These are phyloP conservation scores for Drosophila saltans DNA, from an alignment of 1,140 invertebrate genomes.

Conservation along the genomic window DNA sequence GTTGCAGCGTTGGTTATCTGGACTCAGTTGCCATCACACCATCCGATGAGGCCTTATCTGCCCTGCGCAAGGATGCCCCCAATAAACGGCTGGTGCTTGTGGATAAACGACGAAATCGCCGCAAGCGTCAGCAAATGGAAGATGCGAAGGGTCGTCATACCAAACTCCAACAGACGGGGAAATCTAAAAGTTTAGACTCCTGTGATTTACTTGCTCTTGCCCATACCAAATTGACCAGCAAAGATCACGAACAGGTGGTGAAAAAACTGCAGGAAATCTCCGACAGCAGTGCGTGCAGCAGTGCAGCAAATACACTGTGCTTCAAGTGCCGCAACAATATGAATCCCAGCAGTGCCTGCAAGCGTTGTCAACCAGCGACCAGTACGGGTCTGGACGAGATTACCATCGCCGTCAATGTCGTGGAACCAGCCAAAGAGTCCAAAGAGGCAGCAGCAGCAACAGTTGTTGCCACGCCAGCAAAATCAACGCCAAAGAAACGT, in stretches of 20 bases:
- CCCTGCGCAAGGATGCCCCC: slow-evolving; percentile 89
- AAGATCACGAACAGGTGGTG: slow-evolving; percentile 72
- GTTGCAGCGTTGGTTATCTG: slow-evolving; percentile 93
- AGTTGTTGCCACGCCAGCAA: slow-evolving; percentile 20
- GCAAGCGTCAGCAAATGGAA: slow-evolving; percentile 68
- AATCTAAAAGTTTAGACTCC: slow-evolving; percentile 92
- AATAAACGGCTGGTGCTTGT: slow-evolving; percentile 89
- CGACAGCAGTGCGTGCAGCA: slow-evolving; percentile 76
- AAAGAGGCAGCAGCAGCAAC: neutral
- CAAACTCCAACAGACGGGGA: slow-evolving; percentile 89
- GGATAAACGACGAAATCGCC: slow-evolving; percentile 85
- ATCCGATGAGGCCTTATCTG: slow-evolving; percentile 88
- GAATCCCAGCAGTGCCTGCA: slow-evolving; percentile 71
- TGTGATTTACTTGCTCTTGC: slow-evolving; percentile 85
- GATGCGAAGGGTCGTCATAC: slow-evolving; percentile 80
- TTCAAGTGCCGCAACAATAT: slow-evolving; percentile 77
- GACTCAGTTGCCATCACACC: slow-evolving; percentile 91
- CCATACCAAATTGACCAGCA: slow-evolving; percentile 69
- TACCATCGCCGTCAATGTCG: slow-evolving; percentile 21
- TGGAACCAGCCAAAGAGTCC: slow-evolving; percentile 46
- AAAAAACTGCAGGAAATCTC: slow-evolving; percentile 79
- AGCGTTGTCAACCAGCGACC: slow-evolving; percentile 57
- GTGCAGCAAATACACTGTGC: slow-evolving; percentile 69
- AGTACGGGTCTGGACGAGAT: slow-evolving; percentile 54
- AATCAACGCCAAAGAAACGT: slow-evolving; percentile 61